Conservation (phyloP, 2,888 invertebrate genomes). For the Campoletis raptor region DNA sequence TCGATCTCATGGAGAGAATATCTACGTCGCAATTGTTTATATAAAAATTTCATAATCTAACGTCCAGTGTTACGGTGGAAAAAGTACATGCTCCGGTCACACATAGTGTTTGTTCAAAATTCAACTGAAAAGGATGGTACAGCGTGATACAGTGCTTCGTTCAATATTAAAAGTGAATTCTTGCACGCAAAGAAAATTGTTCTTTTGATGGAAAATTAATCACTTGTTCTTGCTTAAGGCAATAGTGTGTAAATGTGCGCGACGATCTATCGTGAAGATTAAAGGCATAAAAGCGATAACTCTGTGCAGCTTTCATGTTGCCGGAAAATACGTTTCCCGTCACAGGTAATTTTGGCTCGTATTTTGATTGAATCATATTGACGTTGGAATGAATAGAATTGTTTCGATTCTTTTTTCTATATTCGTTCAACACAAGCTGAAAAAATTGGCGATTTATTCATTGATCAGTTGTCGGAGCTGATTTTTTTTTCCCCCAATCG, state of each 20-base stretch:
- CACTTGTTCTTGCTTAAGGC: background rate
- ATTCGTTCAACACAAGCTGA: background rate
- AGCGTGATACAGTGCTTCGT: background rate
- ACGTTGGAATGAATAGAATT: background rate
- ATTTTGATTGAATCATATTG: background rate
- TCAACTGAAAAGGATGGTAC: background rate
- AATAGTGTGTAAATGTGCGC: background rate
- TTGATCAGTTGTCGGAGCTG: background rate
- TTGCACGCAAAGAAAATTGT: background rate
- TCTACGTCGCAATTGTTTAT: background rate
- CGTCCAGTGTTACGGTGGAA: constrained; percentile 7
- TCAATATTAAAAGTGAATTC: background rate
- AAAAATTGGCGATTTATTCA: background rate
- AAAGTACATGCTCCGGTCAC: background rate
- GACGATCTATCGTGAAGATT: constrained; percentile 45
- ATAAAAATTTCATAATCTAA: background rate
- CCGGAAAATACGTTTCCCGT: constrained; percentile 84
- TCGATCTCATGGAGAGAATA: constrained; percentile 9
- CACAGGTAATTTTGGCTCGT: constrained; percentile 78
- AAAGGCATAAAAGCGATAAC: constrained; percentile 36
- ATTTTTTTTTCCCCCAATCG: background rate
- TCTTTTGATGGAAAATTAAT: background rate
- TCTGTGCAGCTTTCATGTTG: constrained; percentile 81
- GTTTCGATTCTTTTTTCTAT: constrained; percentile 1
- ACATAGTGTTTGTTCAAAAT: background rate